phyloP scores from a whole-genome alignment of 2,888 invertebrate genomes.

The Drosophila lacicola region DNA sequence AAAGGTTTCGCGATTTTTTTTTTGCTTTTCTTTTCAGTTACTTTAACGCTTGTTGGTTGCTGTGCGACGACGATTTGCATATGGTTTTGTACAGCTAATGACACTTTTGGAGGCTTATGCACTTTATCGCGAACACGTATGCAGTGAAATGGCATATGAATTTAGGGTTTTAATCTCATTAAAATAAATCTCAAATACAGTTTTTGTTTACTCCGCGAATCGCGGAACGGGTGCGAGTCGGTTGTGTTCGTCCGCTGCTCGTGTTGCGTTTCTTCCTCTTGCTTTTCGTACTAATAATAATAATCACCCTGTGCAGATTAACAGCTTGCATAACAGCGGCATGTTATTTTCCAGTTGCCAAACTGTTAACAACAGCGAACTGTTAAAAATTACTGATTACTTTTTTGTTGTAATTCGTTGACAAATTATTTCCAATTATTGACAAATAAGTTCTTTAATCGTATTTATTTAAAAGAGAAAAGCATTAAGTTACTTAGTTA shows the following conservation, averaged over 20 bases:
- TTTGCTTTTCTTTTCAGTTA: conserved; percentile 26
- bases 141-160: conserved; percentile 27
- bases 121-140: conserved; percentile 43
- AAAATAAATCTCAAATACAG: conserved; percentile 53
- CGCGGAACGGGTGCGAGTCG: conserved; percentile 46
- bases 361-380: conserved; percentile 19
- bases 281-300: not conserved
- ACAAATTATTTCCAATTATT: not conserved
- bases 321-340: conserved; percentile 37
- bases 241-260: conserved; percentile 43
- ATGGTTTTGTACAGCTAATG: conserved; percentile 24
- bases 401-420: too few relatives aligned
- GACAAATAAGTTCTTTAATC: not conserved
- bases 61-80: conserved; percentile 28
- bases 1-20: conserved; percentile 40
- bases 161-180: conserved; percentile 60
- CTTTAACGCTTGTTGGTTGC: conserved; percentile 34
- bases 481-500: not conserved
- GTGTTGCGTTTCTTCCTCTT: conserved; percentile 46
- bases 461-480: not conserved
- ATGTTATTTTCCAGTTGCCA: conserved; percentile 10
- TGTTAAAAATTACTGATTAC: not conserved
- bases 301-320: conserved; percentile 49
- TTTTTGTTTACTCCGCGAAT: conserved; percentile 62
- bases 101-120: conserved; percentile 31